Evolutionary conservation across 2,888 invertebrate species (phyloP).

Genomic region (Loripinus fragilis): DNA sequence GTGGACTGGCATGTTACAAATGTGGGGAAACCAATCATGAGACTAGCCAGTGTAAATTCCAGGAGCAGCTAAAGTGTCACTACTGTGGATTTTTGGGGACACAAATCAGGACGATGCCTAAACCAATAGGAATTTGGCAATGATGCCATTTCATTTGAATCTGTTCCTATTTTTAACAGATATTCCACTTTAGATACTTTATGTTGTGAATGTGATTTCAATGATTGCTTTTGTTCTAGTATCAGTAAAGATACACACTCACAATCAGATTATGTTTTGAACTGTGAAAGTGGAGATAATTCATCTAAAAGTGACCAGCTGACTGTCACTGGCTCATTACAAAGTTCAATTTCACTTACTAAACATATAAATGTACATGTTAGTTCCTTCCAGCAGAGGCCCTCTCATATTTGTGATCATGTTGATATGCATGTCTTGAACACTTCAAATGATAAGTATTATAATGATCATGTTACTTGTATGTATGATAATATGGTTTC

Average conservation of each 20-base stretch:
- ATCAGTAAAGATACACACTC: background rate
- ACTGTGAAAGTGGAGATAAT: background rate
- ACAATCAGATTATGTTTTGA: too few species aligned
- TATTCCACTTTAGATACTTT: background rate
- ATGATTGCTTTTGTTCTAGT: background rate
- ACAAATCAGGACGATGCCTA: background rate
- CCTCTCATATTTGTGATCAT: background rate
- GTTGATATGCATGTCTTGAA: background rate
- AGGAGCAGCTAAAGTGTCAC: background rate
- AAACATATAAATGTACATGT: background rate
- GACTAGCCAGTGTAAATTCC: background rate
- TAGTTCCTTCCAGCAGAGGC: background rate
- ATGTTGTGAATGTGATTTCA: background rate
- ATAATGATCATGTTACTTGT: background rate
- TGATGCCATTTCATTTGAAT: background rate
- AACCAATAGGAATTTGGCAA: background rate
- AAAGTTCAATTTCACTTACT: background rate
- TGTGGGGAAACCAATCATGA: slow-evolving; percentile 9
- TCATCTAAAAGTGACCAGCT: background rate
- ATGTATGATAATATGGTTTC: too few species aligned
- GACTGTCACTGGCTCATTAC: background rate
- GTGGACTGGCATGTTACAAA: background rate
- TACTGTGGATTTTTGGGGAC: background rate
- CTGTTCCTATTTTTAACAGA: background rate
- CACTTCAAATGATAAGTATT: background rate